phyloP scores from a whole-genome alignment of 37 sponge, comb jelly and placozoan species.

The Aplysina aerophoba region DNA sequence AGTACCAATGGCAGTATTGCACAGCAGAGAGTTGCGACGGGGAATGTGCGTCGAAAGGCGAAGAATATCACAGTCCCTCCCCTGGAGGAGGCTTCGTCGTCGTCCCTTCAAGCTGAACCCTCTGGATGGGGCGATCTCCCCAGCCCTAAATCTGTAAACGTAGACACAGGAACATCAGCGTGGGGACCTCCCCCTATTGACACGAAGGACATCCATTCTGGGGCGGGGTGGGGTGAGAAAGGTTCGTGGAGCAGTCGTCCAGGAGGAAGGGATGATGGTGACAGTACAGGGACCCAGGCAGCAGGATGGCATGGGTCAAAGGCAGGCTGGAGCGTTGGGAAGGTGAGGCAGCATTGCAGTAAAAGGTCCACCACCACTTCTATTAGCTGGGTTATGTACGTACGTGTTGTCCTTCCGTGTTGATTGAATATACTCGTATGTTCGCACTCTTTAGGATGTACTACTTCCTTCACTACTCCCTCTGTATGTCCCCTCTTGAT shows the following conservation, averaged over 20 bases:
- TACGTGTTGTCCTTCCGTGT: too few relatives aligned
- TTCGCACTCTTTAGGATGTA: too few relatives aligned
- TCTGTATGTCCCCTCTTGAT: too few relatives aligned
- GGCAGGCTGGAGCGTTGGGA: too few relatives aligned
- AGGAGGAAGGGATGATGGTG: neutral
- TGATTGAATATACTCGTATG: too few relatives aligned
- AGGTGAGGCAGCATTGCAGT: too few relatives aligned
- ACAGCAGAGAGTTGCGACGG: too few relatives aligned
- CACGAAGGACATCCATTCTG: neutral
- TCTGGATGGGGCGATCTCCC: constrained; percentile 87
- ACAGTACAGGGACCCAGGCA: constrained; percentile 17
- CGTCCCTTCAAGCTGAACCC: constrained; percentile 48
- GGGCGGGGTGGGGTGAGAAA: neutral
- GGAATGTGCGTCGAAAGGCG: neutral
- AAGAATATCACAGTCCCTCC: neutral
- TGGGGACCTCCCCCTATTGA: constrained; percentile 72
- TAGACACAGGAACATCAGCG: constrained; percentile 75
- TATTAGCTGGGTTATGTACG: too few relatives aligned
- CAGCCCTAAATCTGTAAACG: constrained; percentile 47
- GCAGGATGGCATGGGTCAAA: constrained; percentile 17
- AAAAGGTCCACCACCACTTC: too few relatives aligned
- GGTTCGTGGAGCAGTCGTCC: neutral
- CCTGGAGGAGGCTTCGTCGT: neutral
- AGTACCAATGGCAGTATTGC: neutral
- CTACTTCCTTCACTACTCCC: too few relatives aligned